These are phyloP conservation scores for Phrynosoma platyrhinos DNA, from an alignment of 2,113 vertebrate species.

Conservation along the genomic window DNA sequence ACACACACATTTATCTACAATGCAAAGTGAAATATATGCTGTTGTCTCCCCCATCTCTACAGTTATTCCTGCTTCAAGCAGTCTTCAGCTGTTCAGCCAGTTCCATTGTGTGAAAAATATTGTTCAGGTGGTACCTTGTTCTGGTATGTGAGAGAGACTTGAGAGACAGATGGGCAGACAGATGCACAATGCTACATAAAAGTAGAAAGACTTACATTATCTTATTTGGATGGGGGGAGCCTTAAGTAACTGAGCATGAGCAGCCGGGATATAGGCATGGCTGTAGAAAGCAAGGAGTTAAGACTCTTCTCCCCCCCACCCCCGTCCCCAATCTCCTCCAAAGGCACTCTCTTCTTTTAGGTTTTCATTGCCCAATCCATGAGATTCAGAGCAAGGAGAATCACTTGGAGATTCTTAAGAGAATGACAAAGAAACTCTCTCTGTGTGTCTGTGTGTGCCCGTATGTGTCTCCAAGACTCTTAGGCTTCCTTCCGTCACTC, in stretches of 20 bases:
- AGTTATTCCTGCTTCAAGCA: conserved; percentile 55
- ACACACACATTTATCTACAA: neutral
- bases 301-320: conserved; percentile 31
- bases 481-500: conserved; percentile 86
- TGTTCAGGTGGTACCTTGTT: conserved; percentile 68
- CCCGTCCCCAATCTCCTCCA: neutral
- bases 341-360: conserved; percentile 67
- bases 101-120: conserved; percentile 60
- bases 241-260: conserved; percentile 59
- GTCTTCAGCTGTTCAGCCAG: conserved; percentile 36
- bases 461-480: conserved; percentile 62
- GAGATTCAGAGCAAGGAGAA: conserved; percentile 51
- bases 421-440: conserved; percentile 76
- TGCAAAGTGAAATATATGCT: neutral
- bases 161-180: conserved; percentile 81
- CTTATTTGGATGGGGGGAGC: conserved; percentile 37
- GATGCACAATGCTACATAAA: conserved; percentile 76
- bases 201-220: conserved; percentile 74
- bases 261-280: conserved; percentile 23
- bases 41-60: conserved; percentile 17
- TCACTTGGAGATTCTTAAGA: conserved; percentile 65
- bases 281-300: conserved; percentile 62
- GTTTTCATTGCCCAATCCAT: conserved; percentile 51
- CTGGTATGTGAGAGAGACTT: conserved; percentile 56
- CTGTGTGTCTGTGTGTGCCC: neutral